Percentiles rank a stretch among this genome's conserved stretches.
Conservation (phyloP, 2,113 vertebrate species). For the Bubo scandiacus region DNA sequence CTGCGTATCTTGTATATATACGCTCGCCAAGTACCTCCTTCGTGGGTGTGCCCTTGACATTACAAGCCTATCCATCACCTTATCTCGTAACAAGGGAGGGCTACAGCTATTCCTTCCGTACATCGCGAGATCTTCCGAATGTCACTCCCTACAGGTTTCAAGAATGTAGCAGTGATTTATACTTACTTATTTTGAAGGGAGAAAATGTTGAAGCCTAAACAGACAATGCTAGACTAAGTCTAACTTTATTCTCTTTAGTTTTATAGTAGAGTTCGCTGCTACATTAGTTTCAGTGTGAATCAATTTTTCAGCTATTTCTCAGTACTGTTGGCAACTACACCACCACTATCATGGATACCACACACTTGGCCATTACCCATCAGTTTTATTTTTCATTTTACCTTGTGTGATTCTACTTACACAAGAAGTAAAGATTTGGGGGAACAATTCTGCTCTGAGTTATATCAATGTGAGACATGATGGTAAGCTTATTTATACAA, state of each 20-base stretch:
- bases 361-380: neutral
- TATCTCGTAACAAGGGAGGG: too few relatives aligned
- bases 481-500: neutral
- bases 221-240: neutral
- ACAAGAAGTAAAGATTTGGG: accelerated
- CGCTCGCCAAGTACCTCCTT: too few relatives aligned
- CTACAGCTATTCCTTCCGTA: too few relatives aligned
- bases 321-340: neutral
- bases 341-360: neutral
- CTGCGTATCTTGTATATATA: too few relatives aligned
- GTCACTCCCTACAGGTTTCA: too few relatives aligned
- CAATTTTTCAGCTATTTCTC: neutral
- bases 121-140: too few relatives aligned
- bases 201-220: neutral
- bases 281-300: neutral
- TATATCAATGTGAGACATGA: neutral
- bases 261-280: neutral
- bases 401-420: neutral
- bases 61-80: too few relatives aligned
- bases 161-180: neutral
- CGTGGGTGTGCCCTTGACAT: too few relatives aligned
- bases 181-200: neutral
- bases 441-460: neutral
- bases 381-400: neutral
- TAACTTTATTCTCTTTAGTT: conserved; percentile 1